phyloP scores from a whole-genome alignment of 2,797 vertebrate species.

The Remorina albescens region DNA sequence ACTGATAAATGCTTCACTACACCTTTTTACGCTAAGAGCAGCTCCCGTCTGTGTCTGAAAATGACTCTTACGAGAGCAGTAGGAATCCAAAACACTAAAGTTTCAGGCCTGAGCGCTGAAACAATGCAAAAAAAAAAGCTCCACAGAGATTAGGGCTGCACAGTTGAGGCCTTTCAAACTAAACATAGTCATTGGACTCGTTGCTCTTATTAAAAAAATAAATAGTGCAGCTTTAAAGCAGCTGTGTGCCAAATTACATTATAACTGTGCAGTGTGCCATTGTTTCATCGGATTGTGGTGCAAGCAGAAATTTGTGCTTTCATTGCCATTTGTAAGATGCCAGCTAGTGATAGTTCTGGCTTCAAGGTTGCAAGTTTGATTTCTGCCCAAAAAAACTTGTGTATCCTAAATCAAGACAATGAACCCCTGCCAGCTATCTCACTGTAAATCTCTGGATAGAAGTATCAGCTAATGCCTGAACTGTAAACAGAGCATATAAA shows the following conservation, averaged over 20 bases:
- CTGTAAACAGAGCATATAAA: constrained; percentile 59
- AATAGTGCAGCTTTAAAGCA: too few relatives aligned
- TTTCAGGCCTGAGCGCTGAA: background rate
- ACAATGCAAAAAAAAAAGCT: background rate
- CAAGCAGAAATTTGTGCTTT: constrained; percentile 5
- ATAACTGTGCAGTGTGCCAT: background rate
- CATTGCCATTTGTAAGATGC: constrained; percentile 10
- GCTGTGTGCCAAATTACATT: too few relatives aligned
- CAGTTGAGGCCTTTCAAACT: background rate
- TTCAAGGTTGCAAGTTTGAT: constrained; percentile 28
- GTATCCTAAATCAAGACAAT: constrained; percentile 13
- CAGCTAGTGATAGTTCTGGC: background rate
- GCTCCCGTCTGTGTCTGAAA: background rate
- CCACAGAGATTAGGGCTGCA: background rate
- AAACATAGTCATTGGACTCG: background rate
- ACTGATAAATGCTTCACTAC: background rate
- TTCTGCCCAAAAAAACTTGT: constrained; percentile 5
- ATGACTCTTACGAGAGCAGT: background rate
- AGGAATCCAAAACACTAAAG: background rate
- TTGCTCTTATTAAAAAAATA: background rate
- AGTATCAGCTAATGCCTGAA: constrained; percentile 46
- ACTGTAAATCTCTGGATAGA: constrained; percentile 39
- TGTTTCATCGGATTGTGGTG: background rate
- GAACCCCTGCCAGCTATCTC: constrained; percentile 2
- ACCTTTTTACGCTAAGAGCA: background rate